Evolutionary conservation across 2,113 vertebrate species (phyloP).

Genomic region (Pipra filicauda): DNA sequence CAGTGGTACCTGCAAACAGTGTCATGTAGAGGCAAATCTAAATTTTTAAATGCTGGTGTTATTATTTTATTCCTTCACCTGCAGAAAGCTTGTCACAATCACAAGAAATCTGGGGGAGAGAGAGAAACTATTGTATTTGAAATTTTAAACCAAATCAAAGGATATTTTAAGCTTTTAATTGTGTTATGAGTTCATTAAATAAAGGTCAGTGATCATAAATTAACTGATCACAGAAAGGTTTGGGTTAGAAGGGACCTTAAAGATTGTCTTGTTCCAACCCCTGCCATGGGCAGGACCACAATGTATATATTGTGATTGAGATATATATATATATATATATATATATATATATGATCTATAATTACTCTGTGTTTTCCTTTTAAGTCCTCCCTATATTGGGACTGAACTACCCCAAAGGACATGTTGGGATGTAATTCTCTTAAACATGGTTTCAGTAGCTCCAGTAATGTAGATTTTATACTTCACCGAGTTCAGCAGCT

Average conservation of each 20-base stretch:
- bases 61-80: neutral
- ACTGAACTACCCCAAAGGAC: neutral
- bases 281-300: neutral
- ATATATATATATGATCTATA: neutral
- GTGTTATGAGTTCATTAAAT: neutral
- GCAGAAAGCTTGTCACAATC: neutral
- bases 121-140: neutral
- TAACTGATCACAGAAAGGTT: neutral
- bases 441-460: neutral
- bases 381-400: neutral
- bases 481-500: neutral
- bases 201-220: neutral
- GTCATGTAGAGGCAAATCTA: neutral
- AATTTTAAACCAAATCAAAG: neutral
- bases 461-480: neutral
- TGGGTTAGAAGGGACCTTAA: neutral
- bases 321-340: neutral
- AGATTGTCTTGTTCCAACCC: neutral
- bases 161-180: neutral
- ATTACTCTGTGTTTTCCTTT: neutral
- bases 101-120: neutral
- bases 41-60: neutral
- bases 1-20: neutral
- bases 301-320: neutral
- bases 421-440: neutral